phyloP scores from a whole-genome alignment of 2,113 vertebrate species.

The Tangachromis dhanisi region DNA sequence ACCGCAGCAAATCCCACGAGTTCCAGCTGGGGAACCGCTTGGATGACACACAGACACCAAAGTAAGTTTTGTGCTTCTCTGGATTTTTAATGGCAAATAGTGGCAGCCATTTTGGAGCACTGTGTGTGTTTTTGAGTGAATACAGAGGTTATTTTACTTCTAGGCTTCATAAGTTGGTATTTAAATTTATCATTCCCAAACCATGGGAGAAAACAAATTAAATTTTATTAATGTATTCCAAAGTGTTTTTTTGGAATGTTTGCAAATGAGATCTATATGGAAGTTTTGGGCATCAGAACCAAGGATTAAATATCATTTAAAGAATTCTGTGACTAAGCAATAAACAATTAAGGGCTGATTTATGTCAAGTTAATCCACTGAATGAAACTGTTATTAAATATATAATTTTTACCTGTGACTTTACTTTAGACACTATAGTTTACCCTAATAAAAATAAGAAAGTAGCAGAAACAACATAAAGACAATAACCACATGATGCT shows the following conservation, averaged over 20 bases:
- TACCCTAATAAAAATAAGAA: neutral
- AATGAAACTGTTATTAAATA: neutral
- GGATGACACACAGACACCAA: constrained; percentile 88
- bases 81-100: neutral
- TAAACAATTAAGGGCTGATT: neutral
- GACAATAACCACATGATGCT: neutral
- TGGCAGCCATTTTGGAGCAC: neutral
- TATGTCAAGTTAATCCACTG: neutral
- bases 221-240: neutral
- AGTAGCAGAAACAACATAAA: neutral
- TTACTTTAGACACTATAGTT: neutral
- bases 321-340: neutral
- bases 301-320: neutral
- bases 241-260: neutral
- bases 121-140: neutral
- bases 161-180: neutral
- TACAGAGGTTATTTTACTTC: neutral
- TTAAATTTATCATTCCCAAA: neutral
- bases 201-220: neutral
- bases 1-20: constrained; percentile 97
- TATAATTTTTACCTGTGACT: neutral
- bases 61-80: constrained; percentile 74
- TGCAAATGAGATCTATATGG: neutral
- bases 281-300: neutral
- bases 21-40: constrained; percentile 93